These are phyloP conservation scores for Spatulosminthurus flaviceps DNA, from an alignment of 2,888 invertebrate species.

Conservation along the genomic window DNA sequence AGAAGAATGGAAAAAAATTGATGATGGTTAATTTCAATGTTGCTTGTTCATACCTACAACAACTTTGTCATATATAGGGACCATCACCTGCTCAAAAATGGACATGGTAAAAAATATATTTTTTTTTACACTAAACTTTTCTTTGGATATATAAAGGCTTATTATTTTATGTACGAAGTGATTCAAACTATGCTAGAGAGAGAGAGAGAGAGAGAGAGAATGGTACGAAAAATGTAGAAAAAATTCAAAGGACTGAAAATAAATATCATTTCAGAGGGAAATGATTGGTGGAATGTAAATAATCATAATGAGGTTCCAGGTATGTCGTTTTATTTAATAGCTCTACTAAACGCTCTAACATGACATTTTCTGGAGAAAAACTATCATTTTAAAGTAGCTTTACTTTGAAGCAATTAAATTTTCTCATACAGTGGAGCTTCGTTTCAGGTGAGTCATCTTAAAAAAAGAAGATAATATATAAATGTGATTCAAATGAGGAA, in stretches of 20 bases:
- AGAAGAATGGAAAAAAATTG: background rate
- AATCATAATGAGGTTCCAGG: background rate
- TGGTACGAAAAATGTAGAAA: too few species aligned
- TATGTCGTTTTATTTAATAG: background rate
- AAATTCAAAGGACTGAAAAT: too few species aligned
- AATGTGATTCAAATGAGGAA: background rate
- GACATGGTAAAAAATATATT: too few species aligned
- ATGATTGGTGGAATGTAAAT: too few species aligned
- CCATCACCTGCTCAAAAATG: too few species aligned
- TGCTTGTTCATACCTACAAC: background rate
- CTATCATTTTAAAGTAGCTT: background rate
- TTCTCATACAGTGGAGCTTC: background rate
- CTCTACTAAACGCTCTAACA: background rate
- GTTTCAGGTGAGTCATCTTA: conserved; percentile 18
- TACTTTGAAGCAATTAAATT: background rate
- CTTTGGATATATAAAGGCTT: too few species aligned
- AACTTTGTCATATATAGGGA: background rate
- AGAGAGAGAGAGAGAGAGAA: too few species aligned
- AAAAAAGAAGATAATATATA: too few species aligned
- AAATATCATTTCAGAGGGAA: too few species aligned
- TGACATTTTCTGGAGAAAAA: background rate
- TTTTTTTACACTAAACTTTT: too few species aligned
- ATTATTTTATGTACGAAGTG: too few species aligned
- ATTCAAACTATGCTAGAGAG: too few species aligned
- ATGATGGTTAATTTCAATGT: conserved; percentile 9